Conservation (phyloP, 2,113 vertebrate genomes). For the Cygnus atratus region DNA sequence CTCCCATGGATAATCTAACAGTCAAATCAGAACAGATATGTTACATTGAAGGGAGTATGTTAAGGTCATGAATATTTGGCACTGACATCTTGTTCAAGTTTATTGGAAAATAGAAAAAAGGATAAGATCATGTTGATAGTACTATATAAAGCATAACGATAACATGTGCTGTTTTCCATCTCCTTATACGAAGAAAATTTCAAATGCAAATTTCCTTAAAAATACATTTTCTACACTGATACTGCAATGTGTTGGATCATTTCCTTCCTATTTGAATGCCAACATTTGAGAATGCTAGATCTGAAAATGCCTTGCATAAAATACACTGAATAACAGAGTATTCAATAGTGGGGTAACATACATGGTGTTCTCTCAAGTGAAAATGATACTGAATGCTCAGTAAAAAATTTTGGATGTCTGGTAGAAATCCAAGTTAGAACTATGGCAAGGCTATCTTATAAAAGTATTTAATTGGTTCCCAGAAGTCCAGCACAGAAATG, state of each 20-base stretch:
- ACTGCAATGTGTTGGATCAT: not conserved
- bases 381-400: not conserved
- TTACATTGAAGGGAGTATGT: not conserved
- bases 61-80: not conserved
- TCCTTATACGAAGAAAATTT: not conserved
- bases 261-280: conserved; percentile 23
- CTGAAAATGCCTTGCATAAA: conserved; percentile 21
- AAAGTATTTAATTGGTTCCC: not conserved
- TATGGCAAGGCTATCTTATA: not conserved
- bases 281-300: conserved; percentile 10
- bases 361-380: conserved; percentile 44
- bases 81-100: not conserved
- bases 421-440: not conserved
- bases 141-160: not conserved
- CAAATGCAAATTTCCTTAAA: not conserved
- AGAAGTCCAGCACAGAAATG: not conserved
- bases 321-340: conserved; percentile 3
- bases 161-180: not conserved
- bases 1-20: not conserved
- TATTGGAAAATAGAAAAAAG: not conserved
- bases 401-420: not conserved
- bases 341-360: conserved; percentile 31
- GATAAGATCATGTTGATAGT: not conserved
- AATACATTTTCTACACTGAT: not conserved
- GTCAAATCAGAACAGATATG: not conserved